These are phyloP conservation scores for Sorex fumeus DNA, from an alignment of 2,113 vertebrate genomes.

Conservation along the genomic window DNA sequence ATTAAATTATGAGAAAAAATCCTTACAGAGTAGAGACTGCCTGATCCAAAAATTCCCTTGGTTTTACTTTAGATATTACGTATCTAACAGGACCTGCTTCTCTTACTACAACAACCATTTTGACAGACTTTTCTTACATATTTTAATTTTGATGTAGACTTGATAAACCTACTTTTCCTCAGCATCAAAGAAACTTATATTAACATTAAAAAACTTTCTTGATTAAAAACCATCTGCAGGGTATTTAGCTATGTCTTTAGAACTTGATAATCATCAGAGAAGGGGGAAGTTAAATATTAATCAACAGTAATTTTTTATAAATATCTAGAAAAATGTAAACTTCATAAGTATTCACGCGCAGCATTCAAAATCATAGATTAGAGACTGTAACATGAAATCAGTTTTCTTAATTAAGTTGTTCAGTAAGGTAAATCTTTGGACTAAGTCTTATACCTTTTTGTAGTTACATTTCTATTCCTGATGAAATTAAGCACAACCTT, in stretches of 20 bases:
- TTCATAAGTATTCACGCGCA: background rate
- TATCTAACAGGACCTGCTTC: background rate
- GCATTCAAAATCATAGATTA: background rate
- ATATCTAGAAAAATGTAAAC: background rate
- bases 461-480: background rate
- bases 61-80: conserved; percentile 16
- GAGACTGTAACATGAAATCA: background rate
- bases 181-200: no score
- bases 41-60: background rate
- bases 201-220: background rate
- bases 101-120: background rate
- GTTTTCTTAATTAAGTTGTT: background rate
- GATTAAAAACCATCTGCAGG: background rate
- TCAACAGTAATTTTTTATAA: background rate
- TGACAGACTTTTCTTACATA: background rate
- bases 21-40: background rate
- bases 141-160: background rate
- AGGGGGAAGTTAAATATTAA: background rate
- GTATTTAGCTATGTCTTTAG: background rate
- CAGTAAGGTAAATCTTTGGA: background rate
- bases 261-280: background rate
- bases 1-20: background rate
- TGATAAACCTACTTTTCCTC: background rate
- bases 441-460: background rate
- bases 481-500: background rate